A percentile compares a stretch with the other conserved stretches of the same genome.
These are phyloP conservation scores for Gila robusta DNA, from an alignment of 2,797 vertebrate genomes.

Conservation along the genomic window DNA sequence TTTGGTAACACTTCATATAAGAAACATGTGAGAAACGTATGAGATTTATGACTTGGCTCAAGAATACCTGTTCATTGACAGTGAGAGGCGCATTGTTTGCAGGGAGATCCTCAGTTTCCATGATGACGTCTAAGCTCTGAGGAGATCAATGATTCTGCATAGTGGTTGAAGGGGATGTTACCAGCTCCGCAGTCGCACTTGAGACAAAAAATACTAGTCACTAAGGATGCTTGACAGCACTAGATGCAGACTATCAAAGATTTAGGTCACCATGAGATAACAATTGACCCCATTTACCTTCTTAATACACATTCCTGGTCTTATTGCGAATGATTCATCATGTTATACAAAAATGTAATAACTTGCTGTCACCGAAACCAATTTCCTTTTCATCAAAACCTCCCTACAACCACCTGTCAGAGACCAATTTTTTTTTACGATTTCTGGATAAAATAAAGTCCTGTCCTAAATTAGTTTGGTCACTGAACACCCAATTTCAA, in stretches of 20 bases:
- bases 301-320: neutral
- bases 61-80: slow-evolving; percentile 92
- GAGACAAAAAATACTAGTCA: neutral
- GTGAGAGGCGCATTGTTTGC: slow-evolving; percentile 87
- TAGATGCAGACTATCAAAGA: neutral
- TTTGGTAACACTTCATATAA: neutral
- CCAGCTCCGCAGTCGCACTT: slow-evolving; percentile 46
- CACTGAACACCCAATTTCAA: neutral
- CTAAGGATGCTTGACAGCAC: neutral
- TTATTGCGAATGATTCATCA: neutral
- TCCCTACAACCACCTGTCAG: neutral
- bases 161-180: slow-evolving; percentile 68
- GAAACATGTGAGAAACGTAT: neutral
- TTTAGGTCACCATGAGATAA: neutral
- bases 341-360: neutral
- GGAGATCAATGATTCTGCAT: slow-evolving; percentile 77
- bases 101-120: slow-evolving; percentile 87
- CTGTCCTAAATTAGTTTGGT: neutral
- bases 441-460: neutral
- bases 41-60: neutral
- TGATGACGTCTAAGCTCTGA: slow-evolving; percentile 73
- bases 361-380: neutral
- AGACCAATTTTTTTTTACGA: neutral
- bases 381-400: neutral
- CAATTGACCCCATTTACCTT: neutral